Evolutionary conservation across 2,113 vertebrate genomes (phyloP).

Genomic region (Hassar affinis): DNA sequence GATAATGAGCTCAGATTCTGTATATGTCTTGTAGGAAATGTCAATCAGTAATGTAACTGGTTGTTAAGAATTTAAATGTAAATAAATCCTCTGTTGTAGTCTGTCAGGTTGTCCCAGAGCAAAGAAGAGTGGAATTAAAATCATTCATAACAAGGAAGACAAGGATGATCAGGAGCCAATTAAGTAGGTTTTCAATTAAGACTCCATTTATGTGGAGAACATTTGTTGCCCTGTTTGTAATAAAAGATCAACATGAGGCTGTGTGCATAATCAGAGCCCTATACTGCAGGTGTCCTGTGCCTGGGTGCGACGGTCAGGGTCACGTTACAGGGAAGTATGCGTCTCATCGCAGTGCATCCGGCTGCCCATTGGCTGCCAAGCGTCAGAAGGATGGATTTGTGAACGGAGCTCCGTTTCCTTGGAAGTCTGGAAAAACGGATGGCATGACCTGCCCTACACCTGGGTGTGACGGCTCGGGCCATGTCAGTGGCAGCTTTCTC

Average conservation of each 20-base stretch:
- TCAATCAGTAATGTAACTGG: background rate
- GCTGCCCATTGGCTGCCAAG: slow-evolving; percentile 95
- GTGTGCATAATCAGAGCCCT: background rate
- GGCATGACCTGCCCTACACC: slow-evolving; percentile 98
- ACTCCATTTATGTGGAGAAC: background rate
- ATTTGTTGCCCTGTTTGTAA: background rate
- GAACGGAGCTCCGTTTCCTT: slow-evolving; percentile 96
- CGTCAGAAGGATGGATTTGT: slow-evolving; percentile 97
- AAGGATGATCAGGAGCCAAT: slow-evolving; percentile 99
- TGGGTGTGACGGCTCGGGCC: slow-evolving; percentile 95
- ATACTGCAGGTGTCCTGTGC: slow-evolving; percentile 87
- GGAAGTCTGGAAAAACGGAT: slow-evolving; percentile 98
- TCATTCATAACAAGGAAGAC: slow-evolving; percentile 98
- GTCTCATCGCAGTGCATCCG: slow-evolving; percentile 95
- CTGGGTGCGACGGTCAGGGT: slow-evolving; percentile 97
- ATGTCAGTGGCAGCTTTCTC: slow-evolving; percentile 98
- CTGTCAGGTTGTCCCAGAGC: slow-evolving; percentile 98
- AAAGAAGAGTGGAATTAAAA: slow-evolving; percentile 97
- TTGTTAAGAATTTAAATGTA: background rate
- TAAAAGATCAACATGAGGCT: background rate
- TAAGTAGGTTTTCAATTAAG: slow-evolving; percentile 75
- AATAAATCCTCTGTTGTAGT: slow-evolving; percentile 64
- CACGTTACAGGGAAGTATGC: slow-evolving; percentile 98
- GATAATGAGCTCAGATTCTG: background rate
- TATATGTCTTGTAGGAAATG: background rate